A percentile compares a stretch with the other conserved stretches of the same genome.
Evolutionary conservation across 1,140 invertebrate species (phyloP).

Genomic region (Patella vulgata): DNA sequence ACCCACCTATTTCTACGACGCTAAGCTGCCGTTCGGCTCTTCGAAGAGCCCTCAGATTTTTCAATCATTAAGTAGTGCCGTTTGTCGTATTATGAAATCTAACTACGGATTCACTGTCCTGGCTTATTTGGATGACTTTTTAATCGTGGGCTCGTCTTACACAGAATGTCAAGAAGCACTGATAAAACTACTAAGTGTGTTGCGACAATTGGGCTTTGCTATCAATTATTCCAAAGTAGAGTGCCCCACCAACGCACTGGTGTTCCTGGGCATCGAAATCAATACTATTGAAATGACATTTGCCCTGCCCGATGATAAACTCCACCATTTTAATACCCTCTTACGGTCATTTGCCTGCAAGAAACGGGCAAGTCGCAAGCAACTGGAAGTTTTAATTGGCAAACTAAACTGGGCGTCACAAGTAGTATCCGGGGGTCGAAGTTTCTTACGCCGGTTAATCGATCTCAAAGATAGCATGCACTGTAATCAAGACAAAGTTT

Average conservation of each 20-base stretch:
- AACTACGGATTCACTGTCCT: conserved; percentile 4
- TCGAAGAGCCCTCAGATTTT: conserved; percentile 15
- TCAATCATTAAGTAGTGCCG: conserved; percentile 12
- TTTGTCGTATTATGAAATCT: conserved; percentile 17
- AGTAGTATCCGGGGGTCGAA: conserved; percentile 14
- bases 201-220: conserved; percentile 13
- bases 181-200: not conserved
- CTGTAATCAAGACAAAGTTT: conserved; percentile 2
- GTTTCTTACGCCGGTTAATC: conserved; percentile 13
- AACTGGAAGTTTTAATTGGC: conserved; percentile 19
- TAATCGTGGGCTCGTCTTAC: conserved; percentile 9
- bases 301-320: not conserved
- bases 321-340: not conserved
- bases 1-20: conserved; percentile 15
- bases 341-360: not conserved
- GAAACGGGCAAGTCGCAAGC: not conserved
- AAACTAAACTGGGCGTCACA: conserved; percentile 22
- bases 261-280: conserved; percentile 11
- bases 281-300: not conserved
- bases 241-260: not conserved
- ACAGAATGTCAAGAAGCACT: conserved; percentile 7
- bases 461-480: conserved; percentile 3
- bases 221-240: conserved; percentile 15
- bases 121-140: conserved; percentile 23
- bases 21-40: conserved; percentile 15